phyloP scores from a whole-genome alignment of 1,140 invertebrate species.

The Pantala flavescens region DNA sequence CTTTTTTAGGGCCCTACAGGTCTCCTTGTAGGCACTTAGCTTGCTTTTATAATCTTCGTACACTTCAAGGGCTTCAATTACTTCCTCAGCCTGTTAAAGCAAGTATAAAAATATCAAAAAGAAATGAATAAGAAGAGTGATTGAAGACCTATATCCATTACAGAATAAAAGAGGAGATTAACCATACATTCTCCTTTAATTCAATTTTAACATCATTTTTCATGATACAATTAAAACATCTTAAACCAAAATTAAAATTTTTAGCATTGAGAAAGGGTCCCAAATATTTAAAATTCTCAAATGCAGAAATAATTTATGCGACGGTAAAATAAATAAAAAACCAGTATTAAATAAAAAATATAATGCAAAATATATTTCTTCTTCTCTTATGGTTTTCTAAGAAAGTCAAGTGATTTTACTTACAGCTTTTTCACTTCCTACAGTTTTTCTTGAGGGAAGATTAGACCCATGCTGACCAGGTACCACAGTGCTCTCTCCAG shows the following conservation, averaged over 20 bases:
- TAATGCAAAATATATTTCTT: too few species aligned
- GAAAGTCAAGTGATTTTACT: too few species aligned
- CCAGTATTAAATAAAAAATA: too few species aligned
- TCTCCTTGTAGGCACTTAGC: slow-evolving; percentile 33
- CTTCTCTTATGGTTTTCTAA: too few species aligned
- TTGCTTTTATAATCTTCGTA: slow-evolving; percentile 54
- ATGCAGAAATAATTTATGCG: too few species aligned
- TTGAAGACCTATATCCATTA: slow-evolving; percentile 18
- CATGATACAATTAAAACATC: too few species aligned
- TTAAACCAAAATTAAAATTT: too few species aligned
- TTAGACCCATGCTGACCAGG: slow-evolving; percentile 60
- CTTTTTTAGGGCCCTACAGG: slow-evolving; percentile 29
- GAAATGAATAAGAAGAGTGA: neutral
- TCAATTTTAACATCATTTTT: too few species aligned
- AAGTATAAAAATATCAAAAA: neutral
- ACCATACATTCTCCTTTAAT: too few species aligned
- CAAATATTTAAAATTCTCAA: too few species aligned
- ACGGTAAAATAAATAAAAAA: too few species aligned
- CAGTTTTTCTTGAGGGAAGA: slow-evolving; percentile 79
- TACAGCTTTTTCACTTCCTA: slow-evolving; percentile 82
- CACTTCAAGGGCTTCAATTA: slow-evolving; percentile 78
- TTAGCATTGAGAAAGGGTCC: too few species aligned
- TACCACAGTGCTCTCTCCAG: slow-evolving; percentile 55
- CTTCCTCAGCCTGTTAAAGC: slow-evolving; percentile 60
- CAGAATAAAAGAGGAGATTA: slow-evolving; percentile 13